Percentiles rank a stretch among this genome's conserved stretches.
These are phyloP conservation scores for Brachionus calyciflorus DNA, from an alignment of 1,140 invertebrate genomes.

Conservation along the genomic window DNA sequence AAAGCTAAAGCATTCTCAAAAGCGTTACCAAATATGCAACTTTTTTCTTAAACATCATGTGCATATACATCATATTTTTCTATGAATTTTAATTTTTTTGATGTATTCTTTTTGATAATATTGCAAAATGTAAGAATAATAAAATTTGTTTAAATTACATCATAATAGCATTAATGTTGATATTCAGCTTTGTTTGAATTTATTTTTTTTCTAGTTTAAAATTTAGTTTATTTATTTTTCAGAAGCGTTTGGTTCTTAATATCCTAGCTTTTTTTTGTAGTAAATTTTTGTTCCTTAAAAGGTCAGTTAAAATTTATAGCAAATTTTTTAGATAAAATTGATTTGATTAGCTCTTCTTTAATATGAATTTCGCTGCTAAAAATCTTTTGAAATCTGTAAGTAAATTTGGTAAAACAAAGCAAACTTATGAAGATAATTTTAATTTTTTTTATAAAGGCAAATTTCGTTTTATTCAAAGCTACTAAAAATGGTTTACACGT, in stretches of 20 bases:
- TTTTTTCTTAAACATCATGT: background rate
- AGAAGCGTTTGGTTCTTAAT: too few species aligned
- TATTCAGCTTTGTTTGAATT: constrained; percentile 3
- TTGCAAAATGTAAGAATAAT: too few species aligned
- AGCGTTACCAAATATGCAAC: constrained; percentile 28
- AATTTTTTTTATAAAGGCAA: background rate
- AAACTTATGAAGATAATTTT: background rate
- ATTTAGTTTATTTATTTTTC: constrained; percentile 20
- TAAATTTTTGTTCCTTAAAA: too few species aligned
- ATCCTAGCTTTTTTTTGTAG: too few species aligned
- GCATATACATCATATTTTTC: background rate
- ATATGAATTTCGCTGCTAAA: constrained; percentile 37
- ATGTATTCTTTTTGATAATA: too few species aligned
- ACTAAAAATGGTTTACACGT: constrained; percentile 22
- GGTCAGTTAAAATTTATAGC: too few species aligned
- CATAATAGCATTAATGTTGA: background rate
- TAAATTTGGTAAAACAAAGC: background rate
- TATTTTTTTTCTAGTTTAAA: constrained; percentile 29
- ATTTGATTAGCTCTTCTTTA: background rate
- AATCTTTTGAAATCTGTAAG: constrained; percentile 36
- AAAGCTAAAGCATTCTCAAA: background rate
- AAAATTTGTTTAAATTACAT: constrained; percentile 11
- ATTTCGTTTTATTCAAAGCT: constrained; percentile 1
- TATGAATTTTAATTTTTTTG: background rate
- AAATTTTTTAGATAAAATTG: too few species aligned